Base-by-base conservation (phyloP, 2,888 invertebrate genomes). In the Trypoxylon attenuatum region DNA sequence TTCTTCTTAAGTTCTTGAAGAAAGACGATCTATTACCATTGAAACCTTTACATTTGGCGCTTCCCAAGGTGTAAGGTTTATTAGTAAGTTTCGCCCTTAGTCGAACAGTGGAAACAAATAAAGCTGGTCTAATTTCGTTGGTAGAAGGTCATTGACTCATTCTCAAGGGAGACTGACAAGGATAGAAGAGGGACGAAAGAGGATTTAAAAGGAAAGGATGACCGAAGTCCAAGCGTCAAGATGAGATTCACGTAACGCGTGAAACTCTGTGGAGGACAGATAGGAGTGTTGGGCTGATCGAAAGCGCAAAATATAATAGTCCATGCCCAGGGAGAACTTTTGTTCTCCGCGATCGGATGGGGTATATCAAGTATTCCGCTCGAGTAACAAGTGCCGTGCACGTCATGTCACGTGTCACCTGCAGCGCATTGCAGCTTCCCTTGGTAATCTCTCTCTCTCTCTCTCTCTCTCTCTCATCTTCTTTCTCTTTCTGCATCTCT, bases 301-400 rank as follows among this genome's bases (percentile, higher is more conserved):
- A 70, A 73, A 62, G 70, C 66, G 46, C 43, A 42, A 59, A 64
- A 69, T 69, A 69, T 69, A 69, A 73, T 73, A 70, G 73, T 47
- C 53, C 62, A 33, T 8, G 8, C 33, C 56, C 51, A 58, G 59
- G 61, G 61, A 59, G 70, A 70, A 70, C 66, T 70, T 73, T 73
- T 73, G 70, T 79, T 70, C 69, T 63, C 71, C 69, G 79, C 33
- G 33, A 33, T 33, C 33, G 33, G 13, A 78, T 78, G 69, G 77
- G 76, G 79, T 73, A 77, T 76, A 76, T 77, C 79, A 62, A 76
- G 79, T 77, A 79, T 76, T 73, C 70, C 63, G 67, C 63, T 63
- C 58, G 74, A 78, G 76, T 76, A 78, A 79, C 73, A 70, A 69
- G 72, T 73, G 72, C 55, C 62, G 59, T 2, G 59, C 72, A 45